Evolutionary conservation across 2,113 vertebrate genomes (phyloP), one percentile per base, ranked within the genome.

Genomic region (Myotis brandtii): DNA sequence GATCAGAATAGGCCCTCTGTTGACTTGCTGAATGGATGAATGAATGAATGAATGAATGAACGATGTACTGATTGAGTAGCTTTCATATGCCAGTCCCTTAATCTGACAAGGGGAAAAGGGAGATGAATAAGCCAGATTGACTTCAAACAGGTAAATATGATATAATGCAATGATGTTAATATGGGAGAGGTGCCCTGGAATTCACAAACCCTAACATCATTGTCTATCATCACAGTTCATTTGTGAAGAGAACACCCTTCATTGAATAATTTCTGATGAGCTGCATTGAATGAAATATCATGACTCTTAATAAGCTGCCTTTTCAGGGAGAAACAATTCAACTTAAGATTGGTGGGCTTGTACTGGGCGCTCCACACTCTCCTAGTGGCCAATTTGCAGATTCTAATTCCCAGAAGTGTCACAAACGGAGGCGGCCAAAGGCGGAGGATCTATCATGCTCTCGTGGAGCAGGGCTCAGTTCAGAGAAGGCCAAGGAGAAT

Each of bases 221-320:
- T 86, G 81, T 27, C 30, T 21, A 6, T 91, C 87, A 34, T 82
- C 89, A 46, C 25, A 79, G 62, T 48, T 95, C 81, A 48, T 46
- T 27, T 59, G 91, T 50, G 48, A 85, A 93, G 85, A 92, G 48
- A 81, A 70, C 43, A 77, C 92, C 12, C 48, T 86, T 56, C 12
- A 14, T 11, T 43, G 43, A 76, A 50, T 86, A 40, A 94, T 75
- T 73, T 70, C 89, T 40, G 89, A 90, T 50, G 40, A 95, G 90
- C 50, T 96, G 62, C 93, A 52, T 82, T 16, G 34, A 89, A 40
- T 75, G 70, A 96, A 97, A 91, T 89, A 75, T 17, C 4, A n/a
- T 73, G 94, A 2, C 10, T 97, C 34, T 64, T 87, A 95, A 86
- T 76, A 95, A 91, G 94, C 69, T 50, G 48, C 91, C 97, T 72